phyloP scores from a whole-genome alignment of 2,113 vertebrate species.

The Larimichthys crocea region DNA sequence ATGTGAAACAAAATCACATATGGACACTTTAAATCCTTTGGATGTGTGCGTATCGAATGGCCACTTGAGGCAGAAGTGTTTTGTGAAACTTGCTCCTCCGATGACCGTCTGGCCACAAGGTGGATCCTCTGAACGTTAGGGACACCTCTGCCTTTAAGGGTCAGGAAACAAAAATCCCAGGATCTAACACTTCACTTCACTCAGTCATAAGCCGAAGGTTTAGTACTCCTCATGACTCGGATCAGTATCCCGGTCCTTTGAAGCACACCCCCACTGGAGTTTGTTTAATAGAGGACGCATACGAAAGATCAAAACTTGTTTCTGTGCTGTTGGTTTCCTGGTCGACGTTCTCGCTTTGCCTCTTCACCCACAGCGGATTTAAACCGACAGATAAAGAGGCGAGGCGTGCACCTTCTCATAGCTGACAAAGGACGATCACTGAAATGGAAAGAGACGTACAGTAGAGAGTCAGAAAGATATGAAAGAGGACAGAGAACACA shows the following conservation, averaged over 20 bases:
- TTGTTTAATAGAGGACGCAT: not conserved
- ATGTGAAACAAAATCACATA: not conserved
- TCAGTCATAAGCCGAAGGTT: too few relatives aligned
- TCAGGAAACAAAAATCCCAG: not conserved
- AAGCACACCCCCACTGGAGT: not conserved
- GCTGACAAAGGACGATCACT: slow-evolving; percentile 14
- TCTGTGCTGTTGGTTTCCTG: slow-evolving; percentile 3
- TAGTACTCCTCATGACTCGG: not conserved
- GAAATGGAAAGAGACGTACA: not conserved
- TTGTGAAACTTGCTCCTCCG: too few relatives aligned
- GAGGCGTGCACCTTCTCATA: slow-evolving; percentile 21
- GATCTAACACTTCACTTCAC: not conserved
- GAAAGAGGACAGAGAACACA: slow-evolving; percentile 5
- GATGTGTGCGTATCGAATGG: not conserved
- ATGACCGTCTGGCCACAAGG: too few relatives aligned
- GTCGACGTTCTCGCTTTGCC: slow-evolving; percentile 46
- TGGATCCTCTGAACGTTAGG: too few relatives aligned
- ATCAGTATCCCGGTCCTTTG: not conserved
- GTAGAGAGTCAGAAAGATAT: not conserved
- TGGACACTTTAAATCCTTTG: not conserved
- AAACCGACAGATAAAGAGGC: slow-evolving; percentile 45
- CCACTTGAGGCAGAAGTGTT: too few relatives aligned
- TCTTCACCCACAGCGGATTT: slow-evolving; percentile 57
- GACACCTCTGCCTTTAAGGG: too few relatives aligned
- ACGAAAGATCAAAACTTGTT: not conserved